Evolutionary conservation across 2,797 vertebrate genomes (phyloP), one percentile per base, ranked within the genome.

Genomic region (Crax fasciolata): DNA sequence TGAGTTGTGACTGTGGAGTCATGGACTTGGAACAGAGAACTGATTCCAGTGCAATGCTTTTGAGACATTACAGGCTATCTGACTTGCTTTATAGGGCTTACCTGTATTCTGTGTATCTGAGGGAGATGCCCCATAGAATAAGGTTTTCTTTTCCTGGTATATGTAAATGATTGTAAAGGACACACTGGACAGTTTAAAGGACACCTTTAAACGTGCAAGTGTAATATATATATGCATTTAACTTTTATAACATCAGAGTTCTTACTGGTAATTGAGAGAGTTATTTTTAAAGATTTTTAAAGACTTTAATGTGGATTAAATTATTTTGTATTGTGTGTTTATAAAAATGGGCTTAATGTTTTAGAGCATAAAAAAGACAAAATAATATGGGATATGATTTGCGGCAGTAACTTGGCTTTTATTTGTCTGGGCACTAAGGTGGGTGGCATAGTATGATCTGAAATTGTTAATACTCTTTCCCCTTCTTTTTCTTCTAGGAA

Each of bases 401-500:
- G 24, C 0, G 0, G 19, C 20, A 55, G 41, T 73, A 43, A 57
- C 20, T 79, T 90, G 55, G 4, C 49, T 61, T 23, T 59, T 74
- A 14, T 73, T 93, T 90, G 21, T 35, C 27, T 9, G 5, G 38
- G 80, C 78, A 18, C 41, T 63, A 14, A 32, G 66, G 67, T 71
- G 67, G 13, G 25, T 39, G 68, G 35, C 7, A 6, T 1, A 1
- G 27, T 38, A 28, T 38, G 11, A 28, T 90, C 48, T 0, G 7
- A 71, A 91, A 65, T 61, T 54, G 11, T 54, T 89, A 18, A 94
- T 79, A 70, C 48, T 80, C 87, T 21, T 4, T 3, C 1, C 4
- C 6, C 2, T 70, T 63, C 23, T 74, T 44, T 91, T 74, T 84
- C 61, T 94, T 86, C 59, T 93, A 99, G 99, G 99, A 99, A 97